A percentile compares a stretch with the other conserved stretches of the same genome.
phyloP scores from a whole-genome alignment of 2,113 vertebrate genomes.

The Eubucco bourcierii region DNA sequence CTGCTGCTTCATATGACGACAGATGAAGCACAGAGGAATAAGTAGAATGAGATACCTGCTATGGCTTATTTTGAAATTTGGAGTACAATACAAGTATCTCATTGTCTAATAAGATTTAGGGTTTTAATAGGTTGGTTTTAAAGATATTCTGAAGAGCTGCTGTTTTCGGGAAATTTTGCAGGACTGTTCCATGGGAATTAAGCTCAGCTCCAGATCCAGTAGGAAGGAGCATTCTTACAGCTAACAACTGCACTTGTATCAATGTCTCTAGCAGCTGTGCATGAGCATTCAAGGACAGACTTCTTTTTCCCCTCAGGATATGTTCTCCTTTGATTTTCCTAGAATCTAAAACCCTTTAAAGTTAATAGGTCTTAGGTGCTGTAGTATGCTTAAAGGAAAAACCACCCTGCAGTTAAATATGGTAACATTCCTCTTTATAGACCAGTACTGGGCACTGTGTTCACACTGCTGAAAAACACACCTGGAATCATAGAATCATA shows the following conservation, averaged over 20 bases:
- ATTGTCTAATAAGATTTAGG: not conserved
- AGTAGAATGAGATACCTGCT: not conserved
- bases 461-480: not conserved
- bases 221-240: not conserved
- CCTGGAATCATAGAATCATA: too few relatives aligned
- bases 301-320: not conserved
- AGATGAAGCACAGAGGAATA: not conserved
- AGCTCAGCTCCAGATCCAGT: not conserved
- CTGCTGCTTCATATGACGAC: not conserved
- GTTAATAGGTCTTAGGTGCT: not conserved
- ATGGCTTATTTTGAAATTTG: not conserved
- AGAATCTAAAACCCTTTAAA: constrained; percentile 15
- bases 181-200: not conserved
- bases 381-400: not conserved
- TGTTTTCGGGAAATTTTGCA: not conserved
- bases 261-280: not conserved
- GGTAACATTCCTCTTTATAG: not conserved
- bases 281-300: not conserved
- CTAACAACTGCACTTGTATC: not conserved
- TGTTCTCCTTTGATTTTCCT: constrained; percentile 22
- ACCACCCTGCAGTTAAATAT: constrained; percentile 6
- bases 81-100: not conserved
- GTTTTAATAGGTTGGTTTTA: not conserved
- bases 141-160: not conserved
- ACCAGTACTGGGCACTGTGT: not conserved